phyloP scores from a whole-genome alignment of 2,113 vertebrate species.

The Nerophis lumbriciformis region DNA sequence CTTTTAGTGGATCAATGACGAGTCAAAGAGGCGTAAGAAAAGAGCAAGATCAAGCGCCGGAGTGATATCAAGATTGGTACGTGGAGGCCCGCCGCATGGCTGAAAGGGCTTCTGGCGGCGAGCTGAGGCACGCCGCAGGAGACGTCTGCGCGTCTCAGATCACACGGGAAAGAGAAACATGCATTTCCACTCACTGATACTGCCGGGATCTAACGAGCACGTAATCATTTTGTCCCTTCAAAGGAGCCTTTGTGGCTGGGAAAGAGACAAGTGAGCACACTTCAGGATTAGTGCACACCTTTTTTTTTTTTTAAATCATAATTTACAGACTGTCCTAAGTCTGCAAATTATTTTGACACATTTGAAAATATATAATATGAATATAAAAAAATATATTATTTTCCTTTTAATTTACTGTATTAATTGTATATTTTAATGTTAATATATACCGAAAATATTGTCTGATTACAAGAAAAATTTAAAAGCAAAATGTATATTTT shows the following conservation, averaged over 20 bases:
- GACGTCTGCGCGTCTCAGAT: slow-evolving; percentile 35
- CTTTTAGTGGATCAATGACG: slow-evolving; percentile 58
- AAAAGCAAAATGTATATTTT: too few species aligned
- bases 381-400: too few species aligned
- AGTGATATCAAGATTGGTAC: slow-evolving; percentile 55
- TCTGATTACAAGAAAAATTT: too few species aligned
- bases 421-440: too few species aligned
- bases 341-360: too few species aligned
- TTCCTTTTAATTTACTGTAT: too few species aligned
- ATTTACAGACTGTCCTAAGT: too few species aligned
- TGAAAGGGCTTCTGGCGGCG: slow-evolving; percentile 39
- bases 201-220: slow-evolving; percentile 40
- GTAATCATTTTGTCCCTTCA: slow-evolving; percentile 54
- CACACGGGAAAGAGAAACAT: slow-evolving; percentile 54
- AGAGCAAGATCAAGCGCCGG: slow-evolving; percentile 49
- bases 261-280: slow-evolving; percentile 21
- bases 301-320: too few species aligned
- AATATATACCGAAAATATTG: too few species aligned
- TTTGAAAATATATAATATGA: too few species aligned
- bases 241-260: slow-evolving; percentile 32
- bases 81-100: slow-evolving; percentile 41
- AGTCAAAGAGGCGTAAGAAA: slow-evolving; percentile 45
- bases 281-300: too few species aligned
- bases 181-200: slow-evolving; percentile 57
- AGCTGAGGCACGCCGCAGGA: slow-evolving; percentile 46